A percentile compares a stretch with the other conserved stretches of the same genome.
These are phyloP conservation scores for Threskiornis aethiopicus DNA, from an alignment of 2,797 vertebrate genomes.

Conservation along the genomic window DNA sequence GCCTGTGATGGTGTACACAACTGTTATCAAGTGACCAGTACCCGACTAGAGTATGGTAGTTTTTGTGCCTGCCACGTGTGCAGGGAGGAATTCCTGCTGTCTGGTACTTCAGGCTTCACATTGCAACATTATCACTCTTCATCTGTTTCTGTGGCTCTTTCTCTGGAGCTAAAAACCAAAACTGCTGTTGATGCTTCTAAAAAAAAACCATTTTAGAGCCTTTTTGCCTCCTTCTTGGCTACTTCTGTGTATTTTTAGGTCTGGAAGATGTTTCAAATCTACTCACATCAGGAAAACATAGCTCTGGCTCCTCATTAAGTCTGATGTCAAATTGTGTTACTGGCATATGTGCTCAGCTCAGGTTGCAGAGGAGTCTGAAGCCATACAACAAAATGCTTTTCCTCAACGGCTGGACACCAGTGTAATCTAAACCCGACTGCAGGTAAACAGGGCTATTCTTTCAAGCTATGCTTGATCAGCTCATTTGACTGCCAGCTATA, in stretches of 20 bases:
- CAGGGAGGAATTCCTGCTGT: background rate
- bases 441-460: background rate
- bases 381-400: background rate
- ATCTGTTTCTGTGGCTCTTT: background rate
- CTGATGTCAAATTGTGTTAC: background rate
- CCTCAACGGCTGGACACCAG: background rate
- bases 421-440: background rate
- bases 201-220: accelerated
- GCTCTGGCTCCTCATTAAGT: background rate
- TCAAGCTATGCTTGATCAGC: background rate
- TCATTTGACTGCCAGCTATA: background rate
- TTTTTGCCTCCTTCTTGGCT: background rate
- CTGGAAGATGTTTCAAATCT: background rate
- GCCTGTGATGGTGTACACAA: background rate
- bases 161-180: background rate
- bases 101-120: background rate
- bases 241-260: background rate
- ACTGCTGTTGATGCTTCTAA: background rate
- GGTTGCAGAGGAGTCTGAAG: background rate
- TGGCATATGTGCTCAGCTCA: background rate
- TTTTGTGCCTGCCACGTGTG: background rate
- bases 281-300: background rate
- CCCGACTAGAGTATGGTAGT: background rate
- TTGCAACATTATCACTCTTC: background rate
- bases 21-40: background rate